Evolutionary conservation across 2,888 invertebrate species (phyloP).

Genomic region (Apantesis nais): DNA sequence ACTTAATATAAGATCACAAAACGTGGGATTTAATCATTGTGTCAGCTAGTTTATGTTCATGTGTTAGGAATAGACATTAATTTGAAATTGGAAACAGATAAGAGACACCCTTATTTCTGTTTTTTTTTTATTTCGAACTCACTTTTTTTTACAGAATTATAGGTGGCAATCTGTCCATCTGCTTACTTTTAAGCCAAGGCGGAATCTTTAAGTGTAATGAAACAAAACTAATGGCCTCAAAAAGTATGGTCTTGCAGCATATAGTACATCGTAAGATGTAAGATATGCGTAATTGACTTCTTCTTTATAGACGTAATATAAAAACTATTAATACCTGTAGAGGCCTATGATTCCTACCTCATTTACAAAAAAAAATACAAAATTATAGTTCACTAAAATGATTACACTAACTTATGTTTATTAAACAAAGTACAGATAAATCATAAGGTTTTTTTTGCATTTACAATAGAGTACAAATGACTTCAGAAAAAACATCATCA

Average conservation of each 20-base stretch:
- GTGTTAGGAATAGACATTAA: neutral
- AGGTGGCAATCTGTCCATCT: no score
- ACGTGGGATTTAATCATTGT: neutral
- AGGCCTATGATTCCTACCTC: no score
- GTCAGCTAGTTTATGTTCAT: neutral
- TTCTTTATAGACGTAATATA: no score
- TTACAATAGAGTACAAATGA: conserved; percentile 15
- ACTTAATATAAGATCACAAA: neutral
- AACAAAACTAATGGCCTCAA: no score
- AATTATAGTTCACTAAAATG: neutral
- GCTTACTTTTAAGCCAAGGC: no score
- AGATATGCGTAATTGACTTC: neutral
- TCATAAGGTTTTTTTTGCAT: conserved; percentile 8
- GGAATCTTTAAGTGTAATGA: no score
- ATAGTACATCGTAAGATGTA: neutral
- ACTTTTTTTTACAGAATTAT: no score
- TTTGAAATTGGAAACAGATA: no score
- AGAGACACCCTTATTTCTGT: no score
- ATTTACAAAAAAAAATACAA: neutral
- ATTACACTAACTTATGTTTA: neutral
- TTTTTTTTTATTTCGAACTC: no score
- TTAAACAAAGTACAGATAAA: conserved; percentile 4
- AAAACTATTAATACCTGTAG: no score
- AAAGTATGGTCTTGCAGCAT: neutral
- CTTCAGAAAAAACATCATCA: conserved; percentile 16